A percentile compares a stretch with the other conserved stretches of the same genome.
Evolutionary conservation across 35 echinoderm and acorn worm genomes (phyloP).

Genomic region (Ophioderma brevispina): DNA sequence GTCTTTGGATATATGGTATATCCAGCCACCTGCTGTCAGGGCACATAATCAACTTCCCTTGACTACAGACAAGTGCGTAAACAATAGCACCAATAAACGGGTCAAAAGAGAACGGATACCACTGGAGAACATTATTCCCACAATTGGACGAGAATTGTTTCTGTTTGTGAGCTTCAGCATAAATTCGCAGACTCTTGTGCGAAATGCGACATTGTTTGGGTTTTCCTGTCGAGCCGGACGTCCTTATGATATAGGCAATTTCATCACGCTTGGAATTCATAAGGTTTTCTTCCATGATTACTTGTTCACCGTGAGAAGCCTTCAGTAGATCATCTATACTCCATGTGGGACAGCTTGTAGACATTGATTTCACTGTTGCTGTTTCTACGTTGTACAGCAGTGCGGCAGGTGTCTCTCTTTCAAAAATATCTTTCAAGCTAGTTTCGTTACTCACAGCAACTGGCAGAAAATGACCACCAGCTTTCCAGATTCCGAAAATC

Average conservation of each 20-base stretch:
- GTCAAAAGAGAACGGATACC: not conserved
- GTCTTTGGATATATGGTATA: not conserved
- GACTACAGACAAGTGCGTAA: not conserved
- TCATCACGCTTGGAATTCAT: not conserved
- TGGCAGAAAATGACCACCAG: constrained; percentile 15
- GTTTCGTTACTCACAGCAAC: constrained; percentile 11
- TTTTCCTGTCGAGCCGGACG: not conserved
- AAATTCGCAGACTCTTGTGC: not conserved
- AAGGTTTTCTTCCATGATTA: not conserved
- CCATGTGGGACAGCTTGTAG: not conserved
- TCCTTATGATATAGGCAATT: constrained; percentile 4
- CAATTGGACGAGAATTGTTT: not conserved
- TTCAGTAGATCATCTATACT: not conserved
- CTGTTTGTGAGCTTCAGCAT: not conserved
- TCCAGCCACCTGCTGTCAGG: not conserved
- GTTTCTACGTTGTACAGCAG: not conserved
- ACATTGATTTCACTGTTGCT: not conserved
- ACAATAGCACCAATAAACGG: not conserved
- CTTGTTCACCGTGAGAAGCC: not conserved
- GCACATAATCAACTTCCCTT: not conserved
- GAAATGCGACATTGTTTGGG: not conserved
- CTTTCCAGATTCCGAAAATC: constrained; percentile 18
- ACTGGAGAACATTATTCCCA: not conserved
- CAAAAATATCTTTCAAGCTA: constrained; percentile 5
- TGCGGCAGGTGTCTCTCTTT: not conserved